Evolutionary conservation across 2,113 vertebrate genomes (phyloP).

Genomic region (Patagioenas fasciata): DNA sequence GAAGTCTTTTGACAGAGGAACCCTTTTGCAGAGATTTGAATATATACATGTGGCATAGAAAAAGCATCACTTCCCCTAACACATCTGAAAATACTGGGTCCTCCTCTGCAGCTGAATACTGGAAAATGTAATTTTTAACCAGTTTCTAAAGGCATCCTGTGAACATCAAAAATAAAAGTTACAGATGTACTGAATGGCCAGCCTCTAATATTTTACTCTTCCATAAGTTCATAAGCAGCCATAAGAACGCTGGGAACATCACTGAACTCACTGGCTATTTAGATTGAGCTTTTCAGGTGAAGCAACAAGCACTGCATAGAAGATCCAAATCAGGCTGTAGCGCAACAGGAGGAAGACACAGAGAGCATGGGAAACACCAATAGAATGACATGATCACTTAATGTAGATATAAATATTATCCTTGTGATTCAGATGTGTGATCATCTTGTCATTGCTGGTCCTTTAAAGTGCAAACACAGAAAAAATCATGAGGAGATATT

Average conservation of each 20-base stretch:
- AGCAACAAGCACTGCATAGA: neutral
- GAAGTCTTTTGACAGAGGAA: neutral
- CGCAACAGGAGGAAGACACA: constrained; percentile 7
- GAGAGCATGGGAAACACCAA: neutral
- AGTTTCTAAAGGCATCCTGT: neutral
- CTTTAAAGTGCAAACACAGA: constrained; percentile 3
- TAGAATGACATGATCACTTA: neutral
- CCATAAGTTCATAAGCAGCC: neutral
- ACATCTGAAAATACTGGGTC: neutral
- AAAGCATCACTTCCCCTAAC: constrained; percentile 4
- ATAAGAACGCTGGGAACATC: neutral
- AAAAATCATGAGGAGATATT: constrained; percentile 4
- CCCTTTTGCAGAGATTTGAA: neutral
- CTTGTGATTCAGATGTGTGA: constrained; percentile 37
- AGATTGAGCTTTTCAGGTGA: constrained; percentile 1
- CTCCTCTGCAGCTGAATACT: constrained; percentile 26
- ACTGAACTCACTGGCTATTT: constrained; percentile 6
- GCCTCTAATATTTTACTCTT: neutral
- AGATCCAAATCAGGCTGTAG: neutral
- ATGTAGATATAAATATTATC: constrained; percentile 41
- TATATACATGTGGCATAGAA: neutral
- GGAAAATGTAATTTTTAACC: constrained; percentile 10
- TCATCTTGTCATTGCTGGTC: neutral
- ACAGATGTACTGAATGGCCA: neutral
- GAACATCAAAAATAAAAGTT: neutral